phyloP scores from a whole-genome alignment of 2,888 invertebrate species.

The Phragmatobia fuliginosa region DNA sequence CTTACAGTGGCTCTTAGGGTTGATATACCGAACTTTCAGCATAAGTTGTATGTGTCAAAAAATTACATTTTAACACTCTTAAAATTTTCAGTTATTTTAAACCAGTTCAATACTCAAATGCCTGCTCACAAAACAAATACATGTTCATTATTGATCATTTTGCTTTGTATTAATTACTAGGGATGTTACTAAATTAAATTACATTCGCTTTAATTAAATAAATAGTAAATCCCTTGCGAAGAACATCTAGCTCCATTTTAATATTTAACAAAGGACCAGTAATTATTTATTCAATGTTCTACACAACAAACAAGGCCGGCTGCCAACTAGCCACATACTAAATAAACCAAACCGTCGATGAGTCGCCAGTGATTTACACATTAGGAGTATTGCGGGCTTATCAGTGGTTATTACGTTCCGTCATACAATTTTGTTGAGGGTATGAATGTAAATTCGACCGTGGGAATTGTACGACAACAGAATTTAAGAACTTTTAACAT shows the following conservation, averaged over 20 bases:
- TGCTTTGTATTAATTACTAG: background rate
- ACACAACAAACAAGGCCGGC: conserved; percentile 66
- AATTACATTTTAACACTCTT: too few relatives aligned
- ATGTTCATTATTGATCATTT: too few relatives aligned
- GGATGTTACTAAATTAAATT: background rate
- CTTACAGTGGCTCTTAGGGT: too few relatives aligned
- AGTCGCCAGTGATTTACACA: conserved; percentile 65
- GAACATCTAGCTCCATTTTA: conserved; percentile 61
- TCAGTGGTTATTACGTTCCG: conserved; percentile 42
- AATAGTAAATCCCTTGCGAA: conserved; percentile 55
- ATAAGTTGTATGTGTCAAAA: too few relatives aligned
- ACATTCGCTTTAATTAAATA: conserved; percentile 46
- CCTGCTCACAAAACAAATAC: too few relatives aligned
- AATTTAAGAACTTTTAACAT: background rate
- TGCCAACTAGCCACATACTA: conserved; percentile 71
- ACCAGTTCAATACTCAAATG: too few relatives aligned
- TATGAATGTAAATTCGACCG: background rate
- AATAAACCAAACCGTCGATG: conserved; percentile 79
- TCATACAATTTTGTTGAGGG: conserved; percentile 40
- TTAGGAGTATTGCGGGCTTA: conserved; percentile 53
- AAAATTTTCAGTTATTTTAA: too few relatives aligned
- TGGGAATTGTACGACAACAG: background rate
- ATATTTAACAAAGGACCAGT: conserved; percentile 75
- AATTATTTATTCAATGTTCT: conserved; percentile 80
- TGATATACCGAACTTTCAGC: too few relatives aligned